Evolutionary conservation across 2,113 vertebrate species (phyloP).

Genomic region (Carassius gibelio): DNA sequence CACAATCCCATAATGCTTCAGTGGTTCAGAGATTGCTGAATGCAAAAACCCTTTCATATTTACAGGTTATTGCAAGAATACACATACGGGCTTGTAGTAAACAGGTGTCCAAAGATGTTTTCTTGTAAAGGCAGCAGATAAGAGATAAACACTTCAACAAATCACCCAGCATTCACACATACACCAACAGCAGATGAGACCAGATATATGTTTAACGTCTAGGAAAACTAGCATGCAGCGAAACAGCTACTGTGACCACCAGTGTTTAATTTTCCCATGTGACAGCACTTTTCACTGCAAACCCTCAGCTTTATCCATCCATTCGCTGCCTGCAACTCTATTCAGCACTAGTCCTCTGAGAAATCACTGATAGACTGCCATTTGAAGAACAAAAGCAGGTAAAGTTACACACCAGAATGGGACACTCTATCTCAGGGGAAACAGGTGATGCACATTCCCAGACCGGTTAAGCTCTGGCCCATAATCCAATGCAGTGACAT

Average conservation of each 20-base stretch:
- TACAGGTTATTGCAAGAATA: neutral
- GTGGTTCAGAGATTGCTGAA: neutral
- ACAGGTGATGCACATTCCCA: conserved; percentile 26
- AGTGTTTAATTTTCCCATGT: neutral
- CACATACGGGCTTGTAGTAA: neutral
- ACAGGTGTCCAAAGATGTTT: conserved; percentile 18
- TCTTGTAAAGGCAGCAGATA: neutral
- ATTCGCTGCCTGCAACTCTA: neutral
- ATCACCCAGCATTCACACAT: neutral
- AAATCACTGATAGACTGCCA: neutral
- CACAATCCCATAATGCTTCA: conserved; percentile 11
- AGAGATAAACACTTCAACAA: neutral
- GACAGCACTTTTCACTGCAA: conserved; percentile 16
- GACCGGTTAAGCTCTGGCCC: conserved; percentile 3
- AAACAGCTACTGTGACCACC: neutral
- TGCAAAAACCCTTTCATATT: neutral
- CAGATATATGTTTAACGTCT: neutral
- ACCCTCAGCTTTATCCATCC: neutral
- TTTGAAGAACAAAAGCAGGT: conserved; percentile 17
- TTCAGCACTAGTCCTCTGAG: conserved; percentile 15
- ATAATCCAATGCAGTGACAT: conserved; percentile 37
- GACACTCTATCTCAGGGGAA: neutral
- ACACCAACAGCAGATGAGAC: neutral
- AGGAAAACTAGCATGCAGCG: neutral
- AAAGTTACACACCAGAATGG: conserved; percentile 7